Percentiles rank a stretch among this genome's conserved stretches.
phyloP scores from a whole-genome alignment of 2,113 vertebrate genomes.

The Lutjanus erythropterus region DNA sequence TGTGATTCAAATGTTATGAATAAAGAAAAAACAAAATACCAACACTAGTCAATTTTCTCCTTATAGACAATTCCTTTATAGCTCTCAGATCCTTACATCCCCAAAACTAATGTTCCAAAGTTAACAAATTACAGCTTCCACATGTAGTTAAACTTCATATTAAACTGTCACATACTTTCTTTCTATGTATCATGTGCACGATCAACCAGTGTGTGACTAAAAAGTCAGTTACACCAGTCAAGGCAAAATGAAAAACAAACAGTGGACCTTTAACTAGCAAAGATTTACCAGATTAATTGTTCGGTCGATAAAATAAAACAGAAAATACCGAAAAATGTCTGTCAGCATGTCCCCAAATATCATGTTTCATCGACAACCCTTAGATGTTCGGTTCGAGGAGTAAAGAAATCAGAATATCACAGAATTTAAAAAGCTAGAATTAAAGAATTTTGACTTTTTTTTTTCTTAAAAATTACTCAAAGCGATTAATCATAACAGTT shows the following conservation, averaged over 20 bases:
- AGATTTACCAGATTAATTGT: too few relatives aligned
- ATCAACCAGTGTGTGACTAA: not conserved
- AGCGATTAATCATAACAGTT: too few relatives aligned
- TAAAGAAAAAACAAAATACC: not conserved
- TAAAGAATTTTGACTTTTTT: too few relatives aligned
- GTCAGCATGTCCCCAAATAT: too few relatives aligned
- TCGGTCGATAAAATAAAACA: too few relatives aligned
- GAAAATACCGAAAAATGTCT: too few relatives aligned
- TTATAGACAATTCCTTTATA: not conserved
- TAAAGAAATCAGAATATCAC: too few relatives aligned
- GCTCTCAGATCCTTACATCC: not conserved
- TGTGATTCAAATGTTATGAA: not conserved
- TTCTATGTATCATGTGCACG: not conserved
- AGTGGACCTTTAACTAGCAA: not conserved
- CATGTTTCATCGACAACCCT: too few relatives aligned
- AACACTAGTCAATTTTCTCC: not conserved
- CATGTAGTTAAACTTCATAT: not conserved
- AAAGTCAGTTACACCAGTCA: not conserved
- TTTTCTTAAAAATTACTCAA: too few relatives aligned
- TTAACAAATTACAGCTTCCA: not conserved
- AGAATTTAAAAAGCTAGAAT: too few relatives aligned
- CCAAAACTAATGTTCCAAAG: not conserved
- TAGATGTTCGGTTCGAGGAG: too few relatives aligned
- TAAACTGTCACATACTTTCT: not conserved
- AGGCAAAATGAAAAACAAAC: not conserved